A percentile compares a stretch with the other conserved stretches of the same genome.
These are phyloP conservation scores for Aurelia sp. DNA, from an alignment of 30 jellyfish, hydroid and myxozoan species.

Conservation along the genomic window DNA sequence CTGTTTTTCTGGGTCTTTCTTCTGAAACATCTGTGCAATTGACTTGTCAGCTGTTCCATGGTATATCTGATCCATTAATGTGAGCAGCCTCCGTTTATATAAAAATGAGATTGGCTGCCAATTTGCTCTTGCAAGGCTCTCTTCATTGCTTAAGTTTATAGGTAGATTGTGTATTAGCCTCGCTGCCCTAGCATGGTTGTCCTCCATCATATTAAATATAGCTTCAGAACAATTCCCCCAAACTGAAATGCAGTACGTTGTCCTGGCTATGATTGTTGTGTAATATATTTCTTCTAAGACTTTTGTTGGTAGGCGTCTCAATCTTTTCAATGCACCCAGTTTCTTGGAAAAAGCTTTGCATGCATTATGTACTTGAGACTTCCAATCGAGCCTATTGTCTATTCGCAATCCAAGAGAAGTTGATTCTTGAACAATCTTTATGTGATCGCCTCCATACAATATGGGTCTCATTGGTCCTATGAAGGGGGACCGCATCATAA, in stretches of 20 bases:
- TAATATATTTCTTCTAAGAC: slow-evolving; percentile 23
- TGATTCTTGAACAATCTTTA: too few species aligned
- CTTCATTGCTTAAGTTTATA: neutral
- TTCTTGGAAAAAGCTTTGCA: neutral
- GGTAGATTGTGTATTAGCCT: too few species aligned
- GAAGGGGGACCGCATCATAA: slow-evolving; percentile 7
- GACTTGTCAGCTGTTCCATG: slow-evolving; percentile 59
- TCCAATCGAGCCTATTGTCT: neutral
- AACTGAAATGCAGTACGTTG: slow-evolving; percentile 22
- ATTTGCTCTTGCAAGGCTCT: neutral
- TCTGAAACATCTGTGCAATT: slow-evolving; percentile 49
- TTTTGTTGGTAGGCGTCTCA: slow-evolving; percentile 12
- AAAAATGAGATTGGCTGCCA: slow-evolving; percentile 47
- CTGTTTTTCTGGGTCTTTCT: slow-evolving; percentile 57
- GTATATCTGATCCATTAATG: slow-evolving; percentile 15
- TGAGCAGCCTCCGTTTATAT: slow-evolving; percentile 52
- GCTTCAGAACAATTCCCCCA: slow-evolving; percentile 52
- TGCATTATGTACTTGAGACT: neutral
- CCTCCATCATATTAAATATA: too few species aligned
- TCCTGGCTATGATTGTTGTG: slow-evolving; percentile 19
- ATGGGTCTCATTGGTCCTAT: slow-evolving; percentile 7
- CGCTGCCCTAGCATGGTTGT: too few species aligned
- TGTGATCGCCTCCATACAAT: neutral
- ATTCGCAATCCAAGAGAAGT: neutral
- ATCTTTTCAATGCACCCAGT: slow-evolving; percentile 9